These are phyloP conservation scores for Choloepus didactylus DNA, from an alignment of 2,797 vertebrate genomes.

Conservation along the genomic window DNA sequence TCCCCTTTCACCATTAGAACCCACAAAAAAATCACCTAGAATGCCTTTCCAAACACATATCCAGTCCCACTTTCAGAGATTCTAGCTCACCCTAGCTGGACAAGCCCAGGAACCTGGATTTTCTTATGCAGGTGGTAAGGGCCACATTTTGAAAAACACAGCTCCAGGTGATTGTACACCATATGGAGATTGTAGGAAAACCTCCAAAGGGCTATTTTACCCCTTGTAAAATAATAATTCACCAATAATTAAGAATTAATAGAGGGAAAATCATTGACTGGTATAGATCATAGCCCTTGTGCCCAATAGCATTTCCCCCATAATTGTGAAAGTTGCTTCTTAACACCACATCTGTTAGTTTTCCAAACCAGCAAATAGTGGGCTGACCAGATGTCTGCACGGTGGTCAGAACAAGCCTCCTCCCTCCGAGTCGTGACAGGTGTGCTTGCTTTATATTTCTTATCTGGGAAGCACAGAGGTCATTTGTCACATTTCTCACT, in stretches of 20 bases:
- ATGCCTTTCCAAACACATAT: not conserved
- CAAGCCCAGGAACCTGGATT: not conserved
- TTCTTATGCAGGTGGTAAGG: not conserved
- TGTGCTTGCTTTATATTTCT: not conserved
- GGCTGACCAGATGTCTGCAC: not conserved
- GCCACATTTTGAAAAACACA: not conserved
- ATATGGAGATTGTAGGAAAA: not conserved
- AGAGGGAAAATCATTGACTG: not conserved
- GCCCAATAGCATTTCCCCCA: not conserved
- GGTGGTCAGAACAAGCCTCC: not conserved
- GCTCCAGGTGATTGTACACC: not conserved
- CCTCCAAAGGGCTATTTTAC: constrained; percentile 27
- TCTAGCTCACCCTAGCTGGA: not conserved
- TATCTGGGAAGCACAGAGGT: not conserved
- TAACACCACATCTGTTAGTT: not conserved
- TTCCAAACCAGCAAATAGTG: not conserved
- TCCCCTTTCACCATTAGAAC: not conserved
- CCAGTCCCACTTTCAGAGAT: not conserved
- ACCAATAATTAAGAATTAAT: constrained; percentile 47
- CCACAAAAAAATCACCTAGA: not conserved
- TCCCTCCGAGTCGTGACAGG: not conserved
- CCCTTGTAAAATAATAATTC: not conserved
- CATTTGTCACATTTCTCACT: not conserved
- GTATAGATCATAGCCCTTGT: not conserved
- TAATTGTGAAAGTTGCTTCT: not conserved